Percentiles rank a stretch among this genome's conserved stretches.
Evolutionary conservation across 2,113 vertebrate genomes (phyloP).

Genomic region (Megaceryle torquata): DNA sequence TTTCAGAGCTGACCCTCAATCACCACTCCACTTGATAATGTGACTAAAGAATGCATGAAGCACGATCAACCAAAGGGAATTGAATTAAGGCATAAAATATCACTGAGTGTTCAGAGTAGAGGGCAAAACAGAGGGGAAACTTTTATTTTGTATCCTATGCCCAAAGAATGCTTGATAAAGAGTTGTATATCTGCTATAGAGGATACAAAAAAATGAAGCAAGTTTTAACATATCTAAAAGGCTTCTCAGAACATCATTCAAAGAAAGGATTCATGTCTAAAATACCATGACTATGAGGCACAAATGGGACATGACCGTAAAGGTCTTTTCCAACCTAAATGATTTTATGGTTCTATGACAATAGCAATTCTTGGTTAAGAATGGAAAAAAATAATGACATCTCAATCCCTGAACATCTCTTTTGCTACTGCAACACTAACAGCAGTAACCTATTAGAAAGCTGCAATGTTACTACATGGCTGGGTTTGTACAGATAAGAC

Average conservation of each 20-base stretch:
- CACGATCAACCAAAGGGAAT: neutral
- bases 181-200: neutral
- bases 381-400: neutral
- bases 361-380: neutral
- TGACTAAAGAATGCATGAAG: neutral
- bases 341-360: neutral
- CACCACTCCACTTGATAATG: neutral
- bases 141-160: neutral
- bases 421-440: neutral
- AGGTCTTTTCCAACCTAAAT: no score
- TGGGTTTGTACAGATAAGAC: neutral
- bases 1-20: neutral
- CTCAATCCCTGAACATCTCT: neutral
- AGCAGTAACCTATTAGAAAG: neutral
- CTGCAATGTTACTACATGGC: neutral
- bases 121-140: neutral
- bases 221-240: neutral
- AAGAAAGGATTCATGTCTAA: neutral
- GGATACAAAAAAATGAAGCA: neutral
- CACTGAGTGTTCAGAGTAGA: neutral
- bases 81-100: neutral
- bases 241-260: neutral
- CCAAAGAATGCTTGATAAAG: neutral
- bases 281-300: neutral
- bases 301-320: neutral